Percentiles rank a stretch among this genome's conserved stretches.
These are phyloP conservation scores for Engystomops pustulosus DNA, from an alignment of 2,113 vertebrate genomes.

Conservation along the genomic window DNA sequence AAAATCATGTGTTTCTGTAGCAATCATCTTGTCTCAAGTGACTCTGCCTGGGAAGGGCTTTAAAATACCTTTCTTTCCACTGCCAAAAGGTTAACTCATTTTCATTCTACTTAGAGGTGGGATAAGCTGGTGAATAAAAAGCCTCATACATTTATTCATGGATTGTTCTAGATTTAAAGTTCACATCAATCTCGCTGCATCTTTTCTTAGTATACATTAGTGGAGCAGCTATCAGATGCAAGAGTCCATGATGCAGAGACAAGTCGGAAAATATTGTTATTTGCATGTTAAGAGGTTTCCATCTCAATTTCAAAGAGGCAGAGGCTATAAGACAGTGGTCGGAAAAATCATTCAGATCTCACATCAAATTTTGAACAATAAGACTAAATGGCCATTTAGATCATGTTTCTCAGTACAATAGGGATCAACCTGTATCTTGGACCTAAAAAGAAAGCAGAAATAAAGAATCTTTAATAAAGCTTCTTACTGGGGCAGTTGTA, in stretches of 20 bases:
- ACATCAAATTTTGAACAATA: too few species aligned
- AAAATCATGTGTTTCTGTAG: conserved; percentile 47
- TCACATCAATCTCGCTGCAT: conserved; percentile 45
- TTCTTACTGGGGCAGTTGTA: too few species aligned
- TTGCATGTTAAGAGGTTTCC: conserved; percentile 12
- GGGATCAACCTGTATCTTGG: not conserved
- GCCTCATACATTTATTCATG: conserved; percentile 48
- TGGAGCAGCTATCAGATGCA: not conserved
- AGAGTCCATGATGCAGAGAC: not conserved
- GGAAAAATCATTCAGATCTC: not conserved
- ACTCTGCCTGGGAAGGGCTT: conserved; percentile 53
- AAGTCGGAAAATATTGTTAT: not conserved
- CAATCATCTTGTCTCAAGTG: conserved; percentile 51
- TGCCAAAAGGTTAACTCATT: conserved; percentile 53
- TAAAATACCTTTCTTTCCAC: conserved; percentile 33
- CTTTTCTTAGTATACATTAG: conserved; percentile 36
- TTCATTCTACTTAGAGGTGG: conserved; percentile 34
- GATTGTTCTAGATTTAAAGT: conserved; percentile 40
- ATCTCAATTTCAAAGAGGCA: not conserved
- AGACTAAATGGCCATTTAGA: conserved; percentile 23
- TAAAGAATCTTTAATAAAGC: too few species aligned
- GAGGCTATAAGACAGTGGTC: not conserved
- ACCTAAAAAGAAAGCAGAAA: too few species aligned
- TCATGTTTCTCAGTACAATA: not conserved
- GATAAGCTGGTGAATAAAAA: conserved; percentile 7